Percentiles rank a stretch among this genome's conserved stretches.
phyloP scores from a whole-genome alignment of 2,888 invertebrate genomes.

The Anthoptus insignis region DNA sequence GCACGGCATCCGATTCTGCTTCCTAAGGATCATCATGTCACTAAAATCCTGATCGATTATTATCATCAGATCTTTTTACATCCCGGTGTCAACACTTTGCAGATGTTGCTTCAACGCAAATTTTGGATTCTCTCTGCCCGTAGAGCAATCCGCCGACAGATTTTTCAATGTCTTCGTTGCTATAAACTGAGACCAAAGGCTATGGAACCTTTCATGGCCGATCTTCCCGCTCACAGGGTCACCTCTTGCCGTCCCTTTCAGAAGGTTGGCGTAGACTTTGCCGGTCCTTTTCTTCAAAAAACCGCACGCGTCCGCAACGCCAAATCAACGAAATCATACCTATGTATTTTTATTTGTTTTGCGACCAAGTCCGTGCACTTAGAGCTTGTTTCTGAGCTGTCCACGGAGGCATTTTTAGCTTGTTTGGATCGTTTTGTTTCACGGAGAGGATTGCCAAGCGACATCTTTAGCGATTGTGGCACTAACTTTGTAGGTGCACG shows the following conservation, averaged over 20 bases:
- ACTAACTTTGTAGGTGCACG: constrained; percentile 41
- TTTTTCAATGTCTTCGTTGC: constrained; percentile 4
- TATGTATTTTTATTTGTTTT: constrained; percentile 47
- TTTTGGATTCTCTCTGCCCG: constrained; percentile 17
- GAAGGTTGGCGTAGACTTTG: constrained; percentile 37
- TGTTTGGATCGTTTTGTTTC: constrained; percentile 39
- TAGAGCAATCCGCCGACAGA: background rate
- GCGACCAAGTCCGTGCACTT: constrained; percentile 48
- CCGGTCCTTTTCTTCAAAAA: constrained; percentile 14
- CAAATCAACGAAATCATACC: constrained; percentile 5
- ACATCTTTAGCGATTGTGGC: constrained; percentile 38
- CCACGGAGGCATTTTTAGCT: constrained; percentile 36
- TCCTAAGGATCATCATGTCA: constrained; percentile 12
- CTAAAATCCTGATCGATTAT: background rate
- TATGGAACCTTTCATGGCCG: constrained; percentile 13
- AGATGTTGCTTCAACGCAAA: constrained; percentile 12
- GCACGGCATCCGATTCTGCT: background rate
- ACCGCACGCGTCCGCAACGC: constrained; percentile 1
- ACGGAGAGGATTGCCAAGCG: constrained; percentile 35
- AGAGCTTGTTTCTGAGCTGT: constrained; percentile 33
- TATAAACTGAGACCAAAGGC: constrained; percentile 14
- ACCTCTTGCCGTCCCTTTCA: constrained; percentile 14
- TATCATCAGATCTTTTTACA: constrained; percentile 13
- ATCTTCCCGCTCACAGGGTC: constrained; percentile 14
- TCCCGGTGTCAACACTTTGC: constrained; percentile 2